phyloP scores from a whole-genome alignment of 2,888 invertebrate genomes.

The Bombylius major region DNA sequence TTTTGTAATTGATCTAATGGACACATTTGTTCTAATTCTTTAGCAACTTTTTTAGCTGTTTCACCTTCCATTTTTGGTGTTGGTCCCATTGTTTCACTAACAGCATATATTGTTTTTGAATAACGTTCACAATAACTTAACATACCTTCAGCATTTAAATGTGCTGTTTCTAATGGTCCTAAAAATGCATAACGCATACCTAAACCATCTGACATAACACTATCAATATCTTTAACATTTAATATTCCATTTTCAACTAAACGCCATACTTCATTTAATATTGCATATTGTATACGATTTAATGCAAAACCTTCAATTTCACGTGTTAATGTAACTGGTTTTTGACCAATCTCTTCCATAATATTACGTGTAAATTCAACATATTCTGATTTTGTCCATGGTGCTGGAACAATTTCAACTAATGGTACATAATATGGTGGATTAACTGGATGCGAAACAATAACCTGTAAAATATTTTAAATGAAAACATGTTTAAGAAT shows the following conservation, averaged over 20 bases:
- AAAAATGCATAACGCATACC: slow-evolving; percentile 93
- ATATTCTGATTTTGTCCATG: slow-evolving; percentile 77
- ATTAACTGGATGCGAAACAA: slow-evolving; percentile 87
- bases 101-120: slow-evolving; percentile 44
- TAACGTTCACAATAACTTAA: slow-evolving; percentile 49
- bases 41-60: slow-evolving; percentile 50
- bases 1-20: slow-evolving; percentile 61
- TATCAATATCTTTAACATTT: slow-evolving; percentile 77
- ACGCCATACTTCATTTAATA: slow-evolving; percentile 85
- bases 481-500: not conserved
- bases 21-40: slow-evolving; percentile 59
- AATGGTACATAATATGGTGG: slow-evolving; percentile 93
- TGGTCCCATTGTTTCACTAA: slow-evolving; percentile 62
- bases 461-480: slow-evolving; percentile 18
- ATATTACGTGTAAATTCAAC: slow-evolving; percentile 56
- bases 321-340: slow-evolving; percentile 70
- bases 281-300: slow-evolving; percentile 89
- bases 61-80: slow-evolving; percentile 60
- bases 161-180: slow-evolving; percentile 86
- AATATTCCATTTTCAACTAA: slow-evolving; percentile 75
- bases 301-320: slow-evolving; percentile 89
- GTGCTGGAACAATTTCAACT: slow-evolving; percentile 88
- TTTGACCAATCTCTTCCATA: slow-evolving; percentile 84
- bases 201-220: slow-evolving; percentile 86
- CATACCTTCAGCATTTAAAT: slow-evolving; percentile 86